Evolutionary conservation across 2,113 vertebrate species (phyloP).

Genomic region (human): DNA sequence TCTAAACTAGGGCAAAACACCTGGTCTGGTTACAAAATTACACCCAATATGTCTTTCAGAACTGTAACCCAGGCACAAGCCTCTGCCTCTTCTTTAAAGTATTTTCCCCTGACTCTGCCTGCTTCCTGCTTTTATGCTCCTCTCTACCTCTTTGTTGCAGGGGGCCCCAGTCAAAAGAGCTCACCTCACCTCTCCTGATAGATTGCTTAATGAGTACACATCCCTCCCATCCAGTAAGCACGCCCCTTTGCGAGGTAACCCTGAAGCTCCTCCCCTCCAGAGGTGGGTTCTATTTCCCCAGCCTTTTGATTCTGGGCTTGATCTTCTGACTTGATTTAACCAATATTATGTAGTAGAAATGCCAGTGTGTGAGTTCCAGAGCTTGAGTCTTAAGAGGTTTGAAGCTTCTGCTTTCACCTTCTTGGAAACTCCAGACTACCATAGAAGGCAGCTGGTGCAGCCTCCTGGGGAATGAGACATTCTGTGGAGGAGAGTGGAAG

Average conservation of each 20-base stretch:
- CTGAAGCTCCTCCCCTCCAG: not conserved
- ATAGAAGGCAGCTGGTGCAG: not conserved
- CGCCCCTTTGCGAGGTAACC: not conserved
- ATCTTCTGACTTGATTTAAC: not conserved
- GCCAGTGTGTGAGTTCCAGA: not conserved
- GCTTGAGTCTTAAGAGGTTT: not conserved
- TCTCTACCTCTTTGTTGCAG: not conserved
- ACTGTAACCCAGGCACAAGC: not conserved
- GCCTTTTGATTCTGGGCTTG: not conserved
- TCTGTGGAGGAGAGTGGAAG: not conserved
- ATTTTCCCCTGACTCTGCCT: not conserved
- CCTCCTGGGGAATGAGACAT: not conserved
- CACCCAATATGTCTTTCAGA: not conserved
- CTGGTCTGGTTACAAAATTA: not conserved
- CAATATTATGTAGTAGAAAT: not conserved
- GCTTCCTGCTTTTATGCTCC: not conserved
- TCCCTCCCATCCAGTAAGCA: too few species aligned
- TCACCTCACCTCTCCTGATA: not conserved
- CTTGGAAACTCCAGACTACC: not conserved
- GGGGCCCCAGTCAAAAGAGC: not conserved
- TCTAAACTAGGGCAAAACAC: not conserved
- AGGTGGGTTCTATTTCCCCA: not conserved
- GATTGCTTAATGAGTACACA: too few species aligned
- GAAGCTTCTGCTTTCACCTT: not conserved
- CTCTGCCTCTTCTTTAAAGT: not conserved